Percentiles rank a stretch among this genome's conserved stretches.
phyloP scores from a whole-genome alignment of 2,113 vertebrate genomes.

The Hypanus sabinus region DNA sequence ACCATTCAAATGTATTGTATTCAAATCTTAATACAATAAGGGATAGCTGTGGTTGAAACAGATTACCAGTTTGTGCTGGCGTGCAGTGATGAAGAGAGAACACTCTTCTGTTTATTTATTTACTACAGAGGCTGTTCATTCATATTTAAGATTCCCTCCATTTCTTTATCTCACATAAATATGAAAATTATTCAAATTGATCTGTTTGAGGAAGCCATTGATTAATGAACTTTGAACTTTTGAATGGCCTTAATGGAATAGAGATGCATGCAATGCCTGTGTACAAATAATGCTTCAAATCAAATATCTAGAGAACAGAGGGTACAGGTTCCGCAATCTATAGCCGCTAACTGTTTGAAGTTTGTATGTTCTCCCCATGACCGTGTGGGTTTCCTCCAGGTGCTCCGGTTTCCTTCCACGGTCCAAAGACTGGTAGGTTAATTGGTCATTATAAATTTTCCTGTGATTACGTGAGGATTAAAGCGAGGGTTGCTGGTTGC shows the following conservation, averaged over 20 bases:
- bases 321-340: too few species aligned
- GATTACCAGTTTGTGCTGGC: neutral
- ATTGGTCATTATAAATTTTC: too few species aligned
- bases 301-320: neutral
- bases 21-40: neutral
- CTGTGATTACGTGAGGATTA: too few species aligned
- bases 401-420: too few species aligned
- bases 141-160: too few species aligned
- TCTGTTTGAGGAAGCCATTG: neutral
- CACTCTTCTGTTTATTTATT: neutral
- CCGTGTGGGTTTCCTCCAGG: too few species aligned
- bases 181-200: neutral
- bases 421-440: too few species aligned
- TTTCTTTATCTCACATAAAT: neutral
- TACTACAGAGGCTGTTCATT: neutral
- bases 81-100: neutral
- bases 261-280: neutral
- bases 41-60: neutral
- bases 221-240: neutral
- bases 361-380: too few species aligned
- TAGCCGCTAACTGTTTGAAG: too few species aligned
- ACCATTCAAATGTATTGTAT: too few species aligned
- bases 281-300: neutral
- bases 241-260: neutral
- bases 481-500: too few species aligned